Evolutionary conservation across 1,140 invertebrate genomes (phyloP).

Genomic region (Oryzaephilus surinamensis): DNA sequence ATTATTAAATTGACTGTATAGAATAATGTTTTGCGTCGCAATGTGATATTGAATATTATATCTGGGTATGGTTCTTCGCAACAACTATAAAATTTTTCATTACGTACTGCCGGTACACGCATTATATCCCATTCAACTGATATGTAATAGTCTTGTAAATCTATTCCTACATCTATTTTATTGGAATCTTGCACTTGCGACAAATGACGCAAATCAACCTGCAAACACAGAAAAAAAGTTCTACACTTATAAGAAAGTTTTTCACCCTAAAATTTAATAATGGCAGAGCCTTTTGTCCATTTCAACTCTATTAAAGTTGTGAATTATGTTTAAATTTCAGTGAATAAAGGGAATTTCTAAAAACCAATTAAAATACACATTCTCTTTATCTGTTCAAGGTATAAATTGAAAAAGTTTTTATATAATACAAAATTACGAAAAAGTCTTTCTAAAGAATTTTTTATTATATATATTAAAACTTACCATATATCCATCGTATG

Average conservation of each 20-base stretch:
- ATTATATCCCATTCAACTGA: conserved; percentile 97
- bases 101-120: conserved; percentile 72
- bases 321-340: too few species aligned
- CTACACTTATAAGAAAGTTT: too few species aligned
- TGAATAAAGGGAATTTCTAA: too few species aligned
- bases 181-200: conserved; percentile 70
- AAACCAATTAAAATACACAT: too few species aligned
- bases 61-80: conserved; percentile 88
- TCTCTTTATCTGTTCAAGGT: too few species aligned
- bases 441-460: too few species aligned
- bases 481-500: conserved; percentile 85
- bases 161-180: conserved; percentile 78
- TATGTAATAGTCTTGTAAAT: conserved; percentile 89
- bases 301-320: too few species aligned
- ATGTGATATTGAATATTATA: conserved; percentile 96
- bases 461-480: too few species aligned
- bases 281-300: too few species aligned
- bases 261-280: too few species aligned
- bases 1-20: conserved; percentile 96
- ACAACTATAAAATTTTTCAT: conserved; percentile 84
- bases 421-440: too few species aligned
- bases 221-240: conserved; percentile 19
- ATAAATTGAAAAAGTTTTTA: too few species aligned
- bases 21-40: conserved; percentile 92
- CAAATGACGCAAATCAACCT: conserved; percentile 82